phyloP scores from a whole-genome alignment of 2,113 vertebrate species.

The Turnix velox region DNA sequence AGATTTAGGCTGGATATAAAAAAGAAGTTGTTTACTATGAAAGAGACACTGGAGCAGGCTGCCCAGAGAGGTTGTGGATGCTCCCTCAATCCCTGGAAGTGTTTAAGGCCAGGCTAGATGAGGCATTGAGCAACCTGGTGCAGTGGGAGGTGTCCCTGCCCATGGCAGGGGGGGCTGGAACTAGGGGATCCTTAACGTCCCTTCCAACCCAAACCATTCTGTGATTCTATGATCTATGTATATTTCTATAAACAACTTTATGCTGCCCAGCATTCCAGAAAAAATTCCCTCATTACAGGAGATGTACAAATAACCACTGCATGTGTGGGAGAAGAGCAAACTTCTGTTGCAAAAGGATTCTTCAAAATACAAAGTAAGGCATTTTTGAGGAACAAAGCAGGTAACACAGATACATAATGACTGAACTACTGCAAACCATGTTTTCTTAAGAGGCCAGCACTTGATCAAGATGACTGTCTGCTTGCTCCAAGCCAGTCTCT shows the following conservation, averaged over 20 bases:
- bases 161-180: too few relatives aligned
- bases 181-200: too few relatives aligned
- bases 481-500: background rate
- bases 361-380: background rate
- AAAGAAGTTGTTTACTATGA: too few relatives aligned
- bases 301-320: background rate
- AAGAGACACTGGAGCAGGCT: too few relatives aligned
- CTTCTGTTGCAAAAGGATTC: background rate
- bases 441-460: background rate
- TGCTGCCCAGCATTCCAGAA: background rate
- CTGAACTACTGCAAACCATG: background rate
- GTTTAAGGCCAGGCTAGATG: too few relatives aligned
- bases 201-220: too few relatives aligned
- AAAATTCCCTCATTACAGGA: background rate
- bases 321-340: background rate
- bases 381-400: rapidly evolving
- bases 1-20: too few relatives aligned
- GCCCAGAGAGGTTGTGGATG: too few relatives aligned
- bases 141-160: too few relatives aligned
- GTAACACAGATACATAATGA: background rate
- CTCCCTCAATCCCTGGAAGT: too few relatives aligned
- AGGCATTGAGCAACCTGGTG: too few relatives aligned
- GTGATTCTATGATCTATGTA: too few relatives aligned
- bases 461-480: background rate
- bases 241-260: background rate